Conservation (phyloP, 2,113 vertebrate species). For the Apodemus speciosus region DNA sequence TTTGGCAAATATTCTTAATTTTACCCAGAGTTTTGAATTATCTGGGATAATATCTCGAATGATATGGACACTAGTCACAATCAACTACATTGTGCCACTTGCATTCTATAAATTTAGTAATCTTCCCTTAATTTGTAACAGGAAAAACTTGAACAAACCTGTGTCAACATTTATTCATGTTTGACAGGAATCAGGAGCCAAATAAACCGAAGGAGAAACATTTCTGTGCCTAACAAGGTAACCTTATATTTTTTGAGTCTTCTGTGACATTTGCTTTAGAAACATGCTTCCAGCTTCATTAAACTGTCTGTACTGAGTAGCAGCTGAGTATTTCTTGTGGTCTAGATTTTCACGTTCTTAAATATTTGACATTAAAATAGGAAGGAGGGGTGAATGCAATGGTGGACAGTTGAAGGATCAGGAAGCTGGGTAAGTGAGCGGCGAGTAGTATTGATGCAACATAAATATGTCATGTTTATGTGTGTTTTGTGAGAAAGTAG, state of each 20-base stretch:
- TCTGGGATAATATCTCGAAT: slow-evolving; percentile 48
- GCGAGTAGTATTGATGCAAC: slow-evolving; percentile 51
- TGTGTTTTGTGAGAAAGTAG: slow-evolving; percentile 78
- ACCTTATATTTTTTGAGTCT: slow-evolving; percentile 71
- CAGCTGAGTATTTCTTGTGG: slow-evolving; percentile 68
- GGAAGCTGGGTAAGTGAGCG: not conserved
- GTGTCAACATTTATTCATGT: slow-evolving; percentile 73
- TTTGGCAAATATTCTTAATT: slow-evolving; percentile 34
- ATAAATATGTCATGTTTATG: slow-evolving; percentile 55
- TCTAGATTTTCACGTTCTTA: slow-evolving; percentile 64
- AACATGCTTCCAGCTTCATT: slow-evolving; percentile 78
- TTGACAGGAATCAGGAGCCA: slow-evolving; percentile 78
- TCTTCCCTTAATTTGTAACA: slow-evolving; percentile 62
- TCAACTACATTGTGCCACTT: slow-evolving; percentile 55
- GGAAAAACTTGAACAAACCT: slow-evolving; percentile 66
- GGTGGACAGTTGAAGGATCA: not conserved
- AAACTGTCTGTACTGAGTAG: slow-evolving; percentile 75
- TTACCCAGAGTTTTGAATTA: slow-evolving; percentile 52
- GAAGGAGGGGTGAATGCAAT: not conserved
- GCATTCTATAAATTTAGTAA: slow-evolving; percentile 73
- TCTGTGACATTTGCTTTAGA: slow-evolving; percentile 82
- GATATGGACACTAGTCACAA: slow-evolving; percentile 59
- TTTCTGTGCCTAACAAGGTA: slow-evolving; percentile 77
- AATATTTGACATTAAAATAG: slow-evolving; percentile 46
- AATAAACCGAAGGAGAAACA: slow-evolving; percentile 74